Base-by-base conservation (phyloP, 2,113 vertebrate genomes). In the Mirounga angustirostris region DNA sequence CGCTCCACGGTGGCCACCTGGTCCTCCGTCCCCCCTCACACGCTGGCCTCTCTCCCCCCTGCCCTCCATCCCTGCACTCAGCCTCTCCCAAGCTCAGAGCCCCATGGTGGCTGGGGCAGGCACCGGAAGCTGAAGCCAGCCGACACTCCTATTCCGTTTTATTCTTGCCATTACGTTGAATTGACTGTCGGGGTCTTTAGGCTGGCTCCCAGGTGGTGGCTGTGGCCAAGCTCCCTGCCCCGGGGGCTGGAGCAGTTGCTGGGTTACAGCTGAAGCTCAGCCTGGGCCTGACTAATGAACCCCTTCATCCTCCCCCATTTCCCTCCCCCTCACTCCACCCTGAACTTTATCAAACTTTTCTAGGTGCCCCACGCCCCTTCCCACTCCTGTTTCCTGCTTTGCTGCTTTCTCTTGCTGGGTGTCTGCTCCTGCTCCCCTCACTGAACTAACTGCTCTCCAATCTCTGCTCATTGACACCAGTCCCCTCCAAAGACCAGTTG, bases 381-480 rank as follows among this genome's bases (percentile, higher is more conserved):
- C 73, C 80, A 87, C 10, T 71, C 90, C 56, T 74, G 84, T 88
- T 96, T 95, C 80, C 58, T 84, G 84, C 71, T 91, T 95, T 36
- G 43, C 84, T 92, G 36, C 93, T 90, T 96, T 22, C 52, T 95
- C 69, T 80, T 50, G 78, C 73, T 10, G 69, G 26, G 36, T 15
- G 28, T 86, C 63, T 92, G 28, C 52, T 83, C 71, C 59, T 50
- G 24, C 5, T 71, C 8, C 43, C 33, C 19, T 26, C 11, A 1
- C n/a, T 5, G 19, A n/a, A n/a, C 21, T 5, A 21, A 40, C 16
- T 7, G 52, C n/a, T 58, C 88, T 81, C 40, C 15, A n/a, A 6
- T 84, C 91, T 78, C 71, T 73, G 24, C 63, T 74, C 21, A 2
- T 9, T 63, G 40, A 33, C 21, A 26, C 12, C 8, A 2, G 56